phyloP scores from a whole-genome alignment of 2,888 invertebrate species.

The Chloromyia formosa region DNA sequence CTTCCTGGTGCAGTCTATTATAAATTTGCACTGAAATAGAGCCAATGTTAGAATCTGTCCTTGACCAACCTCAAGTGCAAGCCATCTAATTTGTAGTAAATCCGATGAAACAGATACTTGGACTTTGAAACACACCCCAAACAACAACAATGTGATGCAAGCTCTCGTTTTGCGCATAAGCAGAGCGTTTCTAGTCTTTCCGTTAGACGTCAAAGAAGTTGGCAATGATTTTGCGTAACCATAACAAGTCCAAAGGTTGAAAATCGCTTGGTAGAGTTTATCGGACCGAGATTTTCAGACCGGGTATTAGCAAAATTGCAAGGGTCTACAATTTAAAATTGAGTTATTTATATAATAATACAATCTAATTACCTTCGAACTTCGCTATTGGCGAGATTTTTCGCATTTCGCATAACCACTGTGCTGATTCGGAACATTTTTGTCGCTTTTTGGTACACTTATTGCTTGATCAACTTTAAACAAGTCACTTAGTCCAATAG shows the following conservation, averaged over 20 bases:
- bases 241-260: slow-evolving; percentile 32
- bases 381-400: slow-evolving; percentile 8
- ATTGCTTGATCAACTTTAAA: too few relatives aligned
- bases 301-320: neutral
- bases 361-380: slow-evolving; percentile 25
- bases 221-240: slow-evolving; percentile 6
- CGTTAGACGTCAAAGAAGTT: neutral
- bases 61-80: too few relatives aligned
- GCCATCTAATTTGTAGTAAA: too few relatives aligned
- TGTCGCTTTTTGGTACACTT: neutral
- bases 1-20: too few relatives aligned
- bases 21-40: too few relatives aligned
- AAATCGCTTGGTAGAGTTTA: neutral
- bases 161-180: too few relatives aligned
- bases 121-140: slow-evolving; percentile 18
- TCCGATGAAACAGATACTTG: neutral
- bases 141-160: slow-evolving; percentile 2
- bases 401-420: slow-evolving; percentile 20
- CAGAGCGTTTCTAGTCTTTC: too few relatives aligned
- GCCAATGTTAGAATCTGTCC: too few relatives aligned
- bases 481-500: too few relatives aligned
- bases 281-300: neutral
- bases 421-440: slow-evolving; percentile 30
- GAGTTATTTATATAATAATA: neutral
- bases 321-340: neutral